Conservation (phyloP, 1,140 invertebrate species). For the Dolichoris vasculosae region DNA sequence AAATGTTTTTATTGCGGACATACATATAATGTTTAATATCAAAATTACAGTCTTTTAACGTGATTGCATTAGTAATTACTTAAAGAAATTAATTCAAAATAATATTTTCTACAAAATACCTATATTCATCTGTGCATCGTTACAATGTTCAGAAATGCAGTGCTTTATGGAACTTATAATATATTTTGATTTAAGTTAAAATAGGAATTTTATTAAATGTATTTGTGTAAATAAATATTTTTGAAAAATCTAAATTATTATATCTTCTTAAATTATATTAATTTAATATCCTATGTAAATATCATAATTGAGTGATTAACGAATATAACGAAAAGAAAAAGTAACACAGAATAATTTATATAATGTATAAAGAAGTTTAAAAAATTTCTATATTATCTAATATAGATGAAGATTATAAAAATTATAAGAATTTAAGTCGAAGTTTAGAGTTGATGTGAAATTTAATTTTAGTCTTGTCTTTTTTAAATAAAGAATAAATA, state of each 20-base stretch:
- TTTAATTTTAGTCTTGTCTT: too few species aligned
- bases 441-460: too few species aligned
- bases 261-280: too few species aligned
- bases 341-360: too few species aligned
- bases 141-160: slow-evolving; percentile 34
- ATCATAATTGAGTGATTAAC: too few species aligned
- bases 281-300: too few species aligned
- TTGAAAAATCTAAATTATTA: slow-evolving; percentile 36
- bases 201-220: slow-evolving; percentile 50
- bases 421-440: too few species aligned
- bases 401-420: too few species aligned
- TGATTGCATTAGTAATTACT: slow-evolving; percentile 1
- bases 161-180: slow-evolving; percentile 43
- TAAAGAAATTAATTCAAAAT: slow-evolving; percentile 38
- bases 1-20: slow-evolving; percentile 5
- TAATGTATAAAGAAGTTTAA: too few species aligned
- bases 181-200: slow-evolving; percentile 41
- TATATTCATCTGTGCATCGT: slow-evolving; percentile 25
- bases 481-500: too few species aligned
- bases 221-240: slow-evolving; percentile 53
- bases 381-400: too few species aligned
- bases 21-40: neutral
- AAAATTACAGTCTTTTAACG: slow-evolving; percentile 1
- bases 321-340: too few species aligned
- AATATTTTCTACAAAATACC: slow-evolving; percentile 44